Evolutionary conservation across 2,888 invertebrate genomes (phyloP).

Genomic region (Acrocyrtus sp.): DNA sequence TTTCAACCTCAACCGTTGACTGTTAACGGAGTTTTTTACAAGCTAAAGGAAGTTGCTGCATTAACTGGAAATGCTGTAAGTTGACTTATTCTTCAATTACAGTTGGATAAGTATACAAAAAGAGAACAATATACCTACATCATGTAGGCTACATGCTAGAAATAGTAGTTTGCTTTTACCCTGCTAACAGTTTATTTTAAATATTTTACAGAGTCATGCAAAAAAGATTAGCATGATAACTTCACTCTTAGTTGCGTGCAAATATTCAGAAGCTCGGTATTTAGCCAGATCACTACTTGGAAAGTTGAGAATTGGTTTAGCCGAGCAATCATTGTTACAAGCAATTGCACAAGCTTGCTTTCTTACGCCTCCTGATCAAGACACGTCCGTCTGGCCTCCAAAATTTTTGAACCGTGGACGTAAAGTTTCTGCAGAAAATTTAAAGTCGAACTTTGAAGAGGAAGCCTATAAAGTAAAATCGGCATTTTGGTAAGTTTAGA

Average conservation of each 20-base stretch:
- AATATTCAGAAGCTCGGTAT: constrained; percentile 86
- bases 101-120: too few species aligned
- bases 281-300: constrained; percentile 91
- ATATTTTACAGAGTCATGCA: constrained; percentile 55
- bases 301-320: constrained; percentile 94
- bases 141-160: too few species aligned
- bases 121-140: too few species aligned
- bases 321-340: constrained; percentile 93
- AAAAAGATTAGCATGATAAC: constrained; percentile 93
- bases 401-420: constrained; percentile 74
- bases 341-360: constrained; percentile 88
- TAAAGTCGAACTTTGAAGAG: constrained; percentile 81
- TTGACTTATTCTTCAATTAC: constrained; percentile 43
- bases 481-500: constrained; percentile 80
- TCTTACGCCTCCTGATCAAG: constrained; percentile 80
- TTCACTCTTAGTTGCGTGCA: constrained; percentile 90
- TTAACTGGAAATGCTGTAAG: constrained; percentile 82
- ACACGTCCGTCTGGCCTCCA: constrained; percentile 69
- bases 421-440: constrained; percentile 73
- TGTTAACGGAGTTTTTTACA: constrained; percentile 79
- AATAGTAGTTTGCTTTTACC: too few species aligned
- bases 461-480: constrained; percentile 84
- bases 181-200: background rate
- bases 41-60: constrained; percentile 85
- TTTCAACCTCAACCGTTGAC: constrained; percentile 83